These are phyloP conservation scores for Myotis vivesi DNA, from an alignment of 2,797 vertebrate genomes.

Conservation along the genomic window DNA sequence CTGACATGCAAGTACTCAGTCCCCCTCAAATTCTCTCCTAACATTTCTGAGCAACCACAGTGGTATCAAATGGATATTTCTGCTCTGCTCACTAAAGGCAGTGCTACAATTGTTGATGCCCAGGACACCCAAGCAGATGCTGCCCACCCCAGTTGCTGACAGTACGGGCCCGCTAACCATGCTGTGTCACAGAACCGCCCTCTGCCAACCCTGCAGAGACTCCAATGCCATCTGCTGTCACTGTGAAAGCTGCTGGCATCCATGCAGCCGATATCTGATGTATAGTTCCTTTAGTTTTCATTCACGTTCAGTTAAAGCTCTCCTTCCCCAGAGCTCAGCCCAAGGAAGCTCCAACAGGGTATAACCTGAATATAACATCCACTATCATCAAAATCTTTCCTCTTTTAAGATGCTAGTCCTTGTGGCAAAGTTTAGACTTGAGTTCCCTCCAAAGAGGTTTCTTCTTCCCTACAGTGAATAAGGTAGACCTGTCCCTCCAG, in stretches of 20 bases:
- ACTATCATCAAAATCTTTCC: not conserved
- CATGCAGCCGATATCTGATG: not conserved
- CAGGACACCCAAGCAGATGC: not conserved
- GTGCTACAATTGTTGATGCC: no score
- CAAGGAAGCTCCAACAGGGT: not conserved
- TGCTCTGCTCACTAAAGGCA: not conserved
- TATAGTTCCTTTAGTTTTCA: not conserved
- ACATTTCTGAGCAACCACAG: not conserved
- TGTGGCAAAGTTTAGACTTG: not conserved
- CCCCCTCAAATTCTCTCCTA: not conserved
- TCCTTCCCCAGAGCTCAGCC: not conserved
- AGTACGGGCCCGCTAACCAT: not conserved
- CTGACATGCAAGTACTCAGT: not conserved
- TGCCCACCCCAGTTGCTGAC: not conserved
- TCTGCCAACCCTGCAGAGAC: not conserved
- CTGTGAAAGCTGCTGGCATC: not conserved
- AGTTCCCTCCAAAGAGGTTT: not conserved
- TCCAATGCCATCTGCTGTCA: not conserved
- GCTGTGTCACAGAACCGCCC: not conserved
- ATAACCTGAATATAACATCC: not conserved
- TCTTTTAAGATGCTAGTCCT: not conserved
- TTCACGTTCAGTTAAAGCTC: not conserved
- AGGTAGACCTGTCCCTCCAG: not conserved
- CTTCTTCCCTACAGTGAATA: not conserved
- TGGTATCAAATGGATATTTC: accelerated